A percentile compares a stretch with the other conserved stretches of the same genome.
phyloP scores from a whole-genome alignment of 1,140 invertebrate species.

The Sarcophaga peregrina region DNA sequence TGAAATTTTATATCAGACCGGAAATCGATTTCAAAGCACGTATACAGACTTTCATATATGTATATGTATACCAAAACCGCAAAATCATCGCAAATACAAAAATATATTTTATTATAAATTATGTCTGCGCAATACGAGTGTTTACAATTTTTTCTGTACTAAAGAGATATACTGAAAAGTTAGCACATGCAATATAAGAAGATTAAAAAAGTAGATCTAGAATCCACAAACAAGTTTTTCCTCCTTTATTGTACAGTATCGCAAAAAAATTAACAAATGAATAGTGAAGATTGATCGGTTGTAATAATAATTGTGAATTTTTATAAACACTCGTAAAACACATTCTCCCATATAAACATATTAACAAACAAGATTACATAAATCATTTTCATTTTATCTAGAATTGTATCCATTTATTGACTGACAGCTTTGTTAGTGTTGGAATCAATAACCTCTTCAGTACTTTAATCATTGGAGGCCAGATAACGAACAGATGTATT shows the following conservation, averaged over 20 bases:
- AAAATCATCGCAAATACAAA: conserved; percentile 43
- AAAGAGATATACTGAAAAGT: too few relatives aligned
- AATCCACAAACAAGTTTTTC: conserved; percentile 19
- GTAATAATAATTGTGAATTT: too few relatives aligned
- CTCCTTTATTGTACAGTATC: not conserved
- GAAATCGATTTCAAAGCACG: conserved; percentile 61
- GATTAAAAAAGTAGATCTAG: not conserved
- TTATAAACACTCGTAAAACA: not conserved
- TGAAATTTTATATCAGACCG: conserved; percentile 60
- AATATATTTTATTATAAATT: too few relatives aligned
- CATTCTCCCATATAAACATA: conserved; percentile 48
- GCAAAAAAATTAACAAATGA: too few relatives aligned
- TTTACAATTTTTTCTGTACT: too few relatives aligned
- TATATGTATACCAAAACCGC: conserved; percentile 46
- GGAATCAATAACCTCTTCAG: not conserved
- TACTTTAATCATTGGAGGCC: not conserved
- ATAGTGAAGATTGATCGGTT: too few relatives aligned
- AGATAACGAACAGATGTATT: not conserved
- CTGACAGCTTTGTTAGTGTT: not conserved
- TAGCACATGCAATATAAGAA: not conserved
- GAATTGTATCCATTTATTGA: too few relatives aligned
- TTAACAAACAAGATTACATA: conserved; percentile 39
- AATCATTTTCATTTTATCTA: too few relatives aligned
- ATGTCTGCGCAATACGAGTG: too few relatives aligned
- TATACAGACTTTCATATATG: not conserved